These are phyloP conservation scores for Lynx canadensis DNA, from an alignment of 2,113 vertebrate genomes.

Conservation along the genomic window DNA sequence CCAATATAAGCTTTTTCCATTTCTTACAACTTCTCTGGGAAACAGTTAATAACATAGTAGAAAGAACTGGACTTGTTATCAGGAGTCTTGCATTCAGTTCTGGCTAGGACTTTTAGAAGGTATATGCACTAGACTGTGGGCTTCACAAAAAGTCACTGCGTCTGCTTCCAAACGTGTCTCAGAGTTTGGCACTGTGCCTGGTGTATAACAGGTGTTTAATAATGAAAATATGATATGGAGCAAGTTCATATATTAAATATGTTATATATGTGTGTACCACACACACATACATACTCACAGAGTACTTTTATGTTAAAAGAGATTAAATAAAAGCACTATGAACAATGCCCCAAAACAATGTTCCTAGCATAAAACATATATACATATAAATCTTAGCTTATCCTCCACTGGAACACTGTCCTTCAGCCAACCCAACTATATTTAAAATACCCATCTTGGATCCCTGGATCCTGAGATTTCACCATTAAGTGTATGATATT, in stretches of 20 bases:
- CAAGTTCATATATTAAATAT: background rate
- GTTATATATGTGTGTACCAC: background rate
- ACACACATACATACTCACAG: background rate
- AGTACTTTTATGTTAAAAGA: background rate
- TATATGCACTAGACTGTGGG: background rate
- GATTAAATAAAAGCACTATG: conserved; percentile 3
- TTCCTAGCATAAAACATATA: background rate
- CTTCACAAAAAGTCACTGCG: background rate
- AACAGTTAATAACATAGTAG: background rate
- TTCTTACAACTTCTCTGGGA: background rate
- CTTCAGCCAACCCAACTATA: background rate
- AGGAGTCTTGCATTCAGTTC: background rate
- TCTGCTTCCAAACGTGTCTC: background rate
- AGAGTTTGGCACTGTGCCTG: background rate
- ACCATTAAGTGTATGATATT: conserved; percentile 1
- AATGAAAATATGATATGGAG: background rate
- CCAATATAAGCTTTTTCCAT: background rate
- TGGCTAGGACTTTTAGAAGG: background rate
- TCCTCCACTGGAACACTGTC: background rate
- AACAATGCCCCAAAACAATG: background rate
- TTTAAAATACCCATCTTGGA: background rate
- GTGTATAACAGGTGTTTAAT: background rate
- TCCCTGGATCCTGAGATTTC: conserved; percentile 21
- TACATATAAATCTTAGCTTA: background rate
- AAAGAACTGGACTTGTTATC: background rate